These are phyloP conservation scores for Ceramica pisi DNA, from an alignment of 2,888 invertebrate genomes.

Conservation along the genomic window DNA sequence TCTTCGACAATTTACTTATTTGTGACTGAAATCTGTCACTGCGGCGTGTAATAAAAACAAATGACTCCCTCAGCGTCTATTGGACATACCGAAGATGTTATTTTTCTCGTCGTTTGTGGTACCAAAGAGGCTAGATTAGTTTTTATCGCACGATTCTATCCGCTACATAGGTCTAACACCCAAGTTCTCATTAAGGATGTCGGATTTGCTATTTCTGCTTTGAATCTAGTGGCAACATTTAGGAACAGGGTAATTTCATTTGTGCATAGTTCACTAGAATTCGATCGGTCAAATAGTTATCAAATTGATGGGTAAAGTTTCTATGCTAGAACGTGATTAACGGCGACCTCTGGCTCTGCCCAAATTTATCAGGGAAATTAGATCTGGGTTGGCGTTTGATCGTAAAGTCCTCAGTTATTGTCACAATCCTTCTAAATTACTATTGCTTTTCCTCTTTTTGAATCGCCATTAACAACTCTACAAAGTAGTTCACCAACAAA, in stretches of 20 bases:
- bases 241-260: conserved; percentile 9
- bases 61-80: conserved; percentile 45
- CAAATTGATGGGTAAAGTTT: conserved; percentile 38
- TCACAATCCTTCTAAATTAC: not conserved
- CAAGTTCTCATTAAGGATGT: not conserved
- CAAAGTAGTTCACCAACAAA: conserved; percentile 35
- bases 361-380: conserved; percentile 35
- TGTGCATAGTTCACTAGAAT: conserved; percentile 18
- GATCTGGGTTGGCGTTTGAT: not conserved
- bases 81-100: conserved; percentile 27
- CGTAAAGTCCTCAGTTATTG: not conserved
- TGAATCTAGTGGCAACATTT: conserved; percentile 11
- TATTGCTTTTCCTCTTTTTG: not conserved
- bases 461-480: not conserved
- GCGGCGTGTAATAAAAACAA: conserved; percentile 65
- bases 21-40: conserved; percentile 36
- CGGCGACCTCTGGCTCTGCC: not conserved
- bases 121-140: conserved; percentile 43
- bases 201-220: conserved; percentile 1
- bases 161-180: not conserved
- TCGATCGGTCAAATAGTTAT: conserved; percentile 15
- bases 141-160: conserved; percentile 10
- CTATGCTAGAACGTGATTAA: conserved; percentile 13
- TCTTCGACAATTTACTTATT: conserved; percentile 41
- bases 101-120: conserved; percentile 33